Percentiles rank a stretch among this genome's conserved stretches.
These are phyloP conservation scores for Eupithecia abbreviata DNA, from an alignment of 2,888 invertebrate species.

Conservation along the genomic window DNA sequence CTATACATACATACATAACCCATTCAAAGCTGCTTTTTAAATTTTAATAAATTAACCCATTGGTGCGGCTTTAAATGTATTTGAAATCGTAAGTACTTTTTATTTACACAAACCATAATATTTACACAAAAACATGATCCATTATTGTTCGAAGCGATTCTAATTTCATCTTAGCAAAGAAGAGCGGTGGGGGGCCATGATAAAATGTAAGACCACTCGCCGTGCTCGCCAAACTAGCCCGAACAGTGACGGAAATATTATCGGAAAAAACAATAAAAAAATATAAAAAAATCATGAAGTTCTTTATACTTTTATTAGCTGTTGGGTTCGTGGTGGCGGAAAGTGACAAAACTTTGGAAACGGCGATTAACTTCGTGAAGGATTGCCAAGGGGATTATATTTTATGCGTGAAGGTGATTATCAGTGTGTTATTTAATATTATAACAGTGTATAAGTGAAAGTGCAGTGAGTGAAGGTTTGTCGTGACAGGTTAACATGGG, in stretches of 20 bases:
- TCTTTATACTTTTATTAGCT: conserved; percentile 65
- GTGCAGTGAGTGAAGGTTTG: conserved; percentile 58
- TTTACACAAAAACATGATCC: conserved; percentile 32
- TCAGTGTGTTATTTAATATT: conserved; percentile 35
- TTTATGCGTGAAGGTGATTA: conserved; percentile 89
- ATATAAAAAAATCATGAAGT: conserved; percentile 66
- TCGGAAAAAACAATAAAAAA: conserved; percentile 47
- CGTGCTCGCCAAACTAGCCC: conserved; percentile 72
- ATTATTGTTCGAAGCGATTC: conserved; percentile 58
- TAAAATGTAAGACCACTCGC: conserved; percentile 75
- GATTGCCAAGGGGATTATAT: conserved; percentile 88
- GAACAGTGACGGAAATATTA: conserved; percentile 61
- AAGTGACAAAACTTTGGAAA: conserved; percentile 83
- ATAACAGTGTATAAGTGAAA: conserved; percentile 65
- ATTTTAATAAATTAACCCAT: background rate
- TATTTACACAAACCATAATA: conserved; percentile 21
- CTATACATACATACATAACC: background rate
- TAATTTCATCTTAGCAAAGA: conserved; percentile 68
- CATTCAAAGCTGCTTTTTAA: background rate
- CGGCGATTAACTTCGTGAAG: conserved; percentile 87
- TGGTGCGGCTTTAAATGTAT: background rate
- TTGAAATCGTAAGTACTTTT: conserved; percentile 1
- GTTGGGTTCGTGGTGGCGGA: conserved; percentile 73
- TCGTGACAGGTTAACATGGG: background rate
- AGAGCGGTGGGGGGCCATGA: conserved; percentile 73